These are phyloP conservation scores for Pogonomyrmex barbatus DNA, from an alignment of 1,140 invertebrate genomes.

Conservation along the genomic window DNA sequence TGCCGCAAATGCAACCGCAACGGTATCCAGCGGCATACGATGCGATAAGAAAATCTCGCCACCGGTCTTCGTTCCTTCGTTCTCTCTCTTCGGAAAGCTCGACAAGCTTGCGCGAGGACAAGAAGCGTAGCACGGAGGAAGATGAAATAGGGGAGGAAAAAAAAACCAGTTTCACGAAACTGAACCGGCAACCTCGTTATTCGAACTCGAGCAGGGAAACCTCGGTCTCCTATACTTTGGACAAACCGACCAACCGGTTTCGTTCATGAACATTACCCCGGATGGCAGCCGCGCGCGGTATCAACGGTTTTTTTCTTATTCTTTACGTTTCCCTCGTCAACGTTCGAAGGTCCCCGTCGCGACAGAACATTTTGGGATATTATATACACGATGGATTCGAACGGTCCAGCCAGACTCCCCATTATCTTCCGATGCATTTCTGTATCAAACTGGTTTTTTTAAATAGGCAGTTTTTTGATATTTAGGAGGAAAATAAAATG, in stretches of 20 bases:
- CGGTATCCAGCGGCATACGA: conserved; percentile 74
- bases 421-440: background rate
- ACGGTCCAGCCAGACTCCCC: background rate
- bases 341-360: conserved; percentile 1
- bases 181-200: conserved; percentile 75
- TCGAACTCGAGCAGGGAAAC: conserved; percentile 72
- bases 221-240: conserved; percentile 59
- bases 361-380: background rate
- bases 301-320: conserved; percentile 33
- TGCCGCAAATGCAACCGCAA: conserved; percentile 76
- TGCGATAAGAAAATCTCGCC: conserved; percentile 69
- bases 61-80: conserved; percentile 49
- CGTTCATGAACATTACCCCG: conserved; percentile 69
- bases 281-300: conserved; percentile 16
- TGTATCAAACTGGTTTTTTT: conserved; percentile 1
- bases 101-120: conserved; percentile 4
- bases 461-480: background rate
- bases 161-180: conserved; percentile 73
- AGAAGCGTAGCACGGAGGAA: conserved; percentile 8
- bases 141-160: conserved; percentile 14
- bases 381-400: background rate
- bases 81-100: background rate
- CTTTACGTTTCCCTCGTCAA: conserved; percentile 25
- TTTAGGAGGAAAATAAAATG: background rate
- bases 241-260: conserved; percentile 68